phyloP scores from a whole-genome alignment of 1,140 invertebrate genomes.

The Trachelipus rathkii region DNA sequence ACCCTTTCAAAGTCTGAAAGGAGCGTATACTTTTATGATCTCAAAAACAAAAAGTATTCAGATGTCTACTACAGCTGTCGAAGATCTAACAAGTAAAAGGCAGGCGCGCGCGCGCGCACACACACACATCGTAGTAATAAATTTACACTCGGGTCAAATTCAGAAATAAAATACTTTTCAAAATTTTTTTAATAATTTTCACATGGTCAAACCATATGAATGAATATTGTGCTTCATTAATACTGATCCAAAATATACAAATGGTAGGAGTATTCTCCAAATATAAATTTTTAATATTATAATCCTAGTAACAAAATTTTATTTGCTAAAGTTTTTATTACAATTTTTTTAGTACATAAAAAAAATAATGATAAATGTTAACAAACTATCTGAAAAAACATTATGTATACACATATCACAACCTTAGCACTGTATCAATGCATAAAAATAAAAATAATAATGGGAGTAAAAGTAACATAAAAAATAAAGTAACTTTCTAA shows the following conservation, averaged over 20 bases:
- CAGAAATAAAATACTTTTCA: too few species aligned
- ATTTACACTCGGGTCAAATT: too few species aligned
- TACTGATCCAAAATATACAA: background rate
- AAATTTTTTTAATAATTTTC: too few species aligned
- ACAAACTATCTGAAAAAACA: constrained; percentile 34
- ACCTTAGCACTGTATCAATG: constrained; percentile 16
- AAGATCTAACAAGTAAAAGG: too few species aligned
- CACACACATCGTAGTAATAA: too few species aligned
- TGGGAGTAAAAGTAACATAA: constrained; percentile 22
- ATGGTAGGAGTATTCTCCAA: constrained; percentile 24
- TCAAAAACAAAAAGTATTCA: too few species aligned
- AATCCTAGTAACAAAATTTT: too few species aligned
- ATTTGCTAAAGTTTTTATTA: too few species aligned
- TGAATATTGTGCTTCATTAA: background rate
- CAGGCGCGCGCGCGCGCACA: too few species aligned
- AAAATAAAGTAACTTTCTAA: constrained; percentile 26
- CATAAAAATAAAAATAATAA: background rate
- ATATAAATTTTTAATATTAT: constrained; percentile 17
- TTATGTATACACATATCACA: constrained; percentile 30
- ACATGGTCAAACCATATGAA: background rate
- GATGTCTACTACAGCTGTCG: too few species aligned
- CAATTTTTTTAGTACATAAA: background rate
- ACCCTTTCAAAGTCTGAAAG: too few species aligned
- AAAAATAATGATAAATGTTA: constrained; percentile 30
- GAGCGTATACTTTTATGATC: too few species aligned